Evolutionary conservation across 2,113 vertebrate species (phyloP).

Genomic region (Triplophysa tibetana): DNA sequence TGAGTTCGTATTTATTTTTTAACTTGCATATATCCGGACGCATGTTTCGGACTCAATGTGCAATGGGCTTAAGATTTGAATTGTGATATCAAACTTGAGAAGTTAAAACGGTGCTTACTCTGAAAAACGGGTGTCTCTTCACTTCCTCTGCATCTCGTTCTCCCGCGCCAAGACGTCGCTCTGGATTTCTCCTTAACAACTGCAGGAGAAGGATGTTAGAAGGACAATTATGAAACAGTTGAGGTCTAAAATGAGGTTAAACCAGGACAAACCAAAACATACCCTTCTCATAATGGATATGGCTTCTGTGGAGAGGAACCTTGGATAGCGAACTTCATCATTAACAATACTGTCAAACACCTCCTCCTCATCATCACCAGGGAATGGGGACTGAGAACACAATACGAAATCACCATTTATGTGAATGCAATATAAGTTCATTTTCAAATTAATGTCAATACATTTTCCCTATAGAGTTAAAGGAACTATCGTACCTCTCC

Average conservation of each 20-base stretch:
- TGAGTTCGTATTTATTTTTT: too few species aligned
- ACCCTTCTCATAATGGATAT: constrained; percentile 99
- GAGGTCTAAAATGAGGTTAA: background rate
- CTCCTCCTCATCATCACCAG: constrained; percentile 97
- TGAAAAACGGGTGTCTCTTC: constrained; percentile 96
- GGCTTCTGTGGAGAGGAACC: constrained; percentile 95
- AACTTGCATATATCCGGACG: too few species aligned
- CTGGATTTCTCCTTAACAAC: constrained; percentile 94
- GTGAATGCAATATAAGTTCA: too few species aligned
- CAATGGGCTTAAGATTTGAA: background rate
- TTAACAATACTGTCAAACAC: constrained; percentile 99
- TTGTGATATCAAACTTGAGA: background rate
- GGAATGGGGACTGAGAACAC: constrained; percentile 87
- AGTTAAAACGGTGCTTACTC: constrained; percentile 72
- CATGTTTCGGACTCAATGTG: too few species aligned
- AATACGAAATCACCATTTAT: background rate
- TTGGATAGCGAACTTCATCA: constrained; percentile 96
- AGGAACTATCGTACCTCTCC: constrained; percentile 84
- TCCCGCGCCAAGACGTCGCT: constrained; percentile 91
- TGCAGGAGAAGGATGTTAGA: constrained; percentile 57
- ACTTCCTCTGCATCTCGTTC: constrained; percentile 97
- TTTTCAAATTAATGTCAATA: background rate
- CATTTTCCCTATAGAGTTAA: background rate
- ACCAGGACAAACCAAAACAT: background rate
- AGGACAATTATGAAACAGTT: background rate